Evolutionary conservation across 2,888 invertebrate genomes (phyloP).

Genomic region (Tipula lateralis): DNA sequence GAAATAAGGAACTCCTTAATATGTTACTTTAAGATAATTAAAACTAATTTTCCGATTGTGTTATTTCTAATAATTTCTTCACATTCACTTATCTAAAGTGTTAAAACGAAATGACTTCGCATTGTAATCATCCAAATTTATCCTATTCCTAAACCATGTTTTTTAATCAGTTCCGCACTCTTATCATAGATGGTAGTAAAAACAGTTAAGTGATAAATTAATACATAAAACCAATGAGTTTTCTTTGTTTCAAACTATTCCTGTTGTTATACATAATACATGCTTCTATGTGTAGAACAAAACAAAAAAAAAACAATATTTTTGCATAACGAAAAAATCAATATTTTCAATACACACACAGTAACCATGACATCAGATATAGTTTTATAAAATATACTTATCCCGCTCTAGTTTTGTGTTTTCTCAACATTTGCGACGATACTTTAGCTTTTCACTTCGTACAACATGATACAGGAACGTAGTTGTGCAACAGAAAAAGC

Average conservation of each 20-base stretch:
- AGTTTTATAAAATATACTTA: not conserved
- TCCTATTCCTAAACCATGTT: not conserved
- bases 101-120: not conserved
- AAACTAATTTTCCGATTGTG: no score
- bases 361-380: not conserved
- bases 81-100: no score
- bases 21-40: no score
- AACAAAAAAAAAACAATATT: not conserved
- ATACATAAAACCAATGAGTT: not conserved
- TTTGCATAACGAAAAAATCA: not conserved
- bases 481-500: not conserved
- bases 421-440: not conserved
- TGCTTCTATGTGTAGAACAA: not conserved
- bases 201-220: not conserved
- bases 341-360: not conserved
- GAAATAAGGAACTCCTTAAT: no score
- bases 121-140: not conserved
- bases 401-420: not conserved
- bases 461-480: not conserved
- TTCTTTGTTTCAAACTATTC: not conserved
- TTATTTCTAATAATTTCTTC: no score
- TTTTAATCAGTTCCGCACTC: not conserved
- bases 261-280: not conserved
- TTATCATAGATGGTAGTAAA: not conserved
- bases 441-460: not conserved